Evolutionary conservation across 2,113 vertebrate species (phyloP), one percentile per base, ranked within the genome.

Genomic region (Chunga burmeisteri): DNA sequence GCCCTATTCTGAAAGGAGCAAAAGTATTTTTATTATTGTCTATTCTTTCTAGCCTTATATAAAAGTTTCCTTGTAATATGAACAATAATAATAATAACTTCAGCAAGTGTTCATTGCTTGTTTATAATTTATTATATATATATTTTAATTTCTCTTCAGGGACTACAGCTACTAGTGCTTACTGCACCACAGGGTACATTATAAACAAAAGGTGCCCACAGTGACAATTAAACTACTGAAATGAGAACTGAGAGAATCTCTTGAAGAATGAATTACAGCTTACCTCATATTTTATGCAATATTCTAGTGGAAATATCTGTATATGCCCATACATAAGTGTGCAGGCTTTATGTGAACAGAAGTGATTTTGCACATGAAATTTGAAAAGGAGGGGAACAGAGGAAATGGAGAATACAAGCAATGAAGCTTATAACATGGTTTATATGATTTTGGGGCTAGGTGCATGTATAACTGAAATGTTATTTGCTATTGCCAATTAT

Each of bases 71-170:
- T 58, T 97, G 90, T 97, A 98, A 97, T 98, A 81, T 96, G 97
- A 98, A 97, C 96, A 98, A 95, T 97, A 98, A 93, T 95, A 98
- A 95, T 97, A 98, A 93, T 95, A 96, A 95, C 62, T 89, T 84
- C 96, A 98, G 96, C 98, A 98, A 97, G 98, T 98, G 97, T 98
- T 98, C 65, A 79, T 82, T 93, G 88, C 93, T 98, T 98, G 88
- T 97, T 90, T 88, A 82, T 94, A 93, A 90, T 91, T 96, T 97
- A 97, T 40, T 15, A 19, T 42, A 10, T 10, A 95, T 95, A 13
- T 75, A 21, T 13, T 50, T 21, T 2, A 82, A 97, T 98, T 97
- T 97, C 92, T 97, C 95, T 96, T 96, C 78, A 42, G 96, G 92
- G 94, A 96, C 74, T 58, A 32, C 86, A 95, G 92, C 96, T 95